phyloP scores from a whole-genome alignment of 2,797 vertebrate species.

The Syngnathus rostellatus region DNA sequence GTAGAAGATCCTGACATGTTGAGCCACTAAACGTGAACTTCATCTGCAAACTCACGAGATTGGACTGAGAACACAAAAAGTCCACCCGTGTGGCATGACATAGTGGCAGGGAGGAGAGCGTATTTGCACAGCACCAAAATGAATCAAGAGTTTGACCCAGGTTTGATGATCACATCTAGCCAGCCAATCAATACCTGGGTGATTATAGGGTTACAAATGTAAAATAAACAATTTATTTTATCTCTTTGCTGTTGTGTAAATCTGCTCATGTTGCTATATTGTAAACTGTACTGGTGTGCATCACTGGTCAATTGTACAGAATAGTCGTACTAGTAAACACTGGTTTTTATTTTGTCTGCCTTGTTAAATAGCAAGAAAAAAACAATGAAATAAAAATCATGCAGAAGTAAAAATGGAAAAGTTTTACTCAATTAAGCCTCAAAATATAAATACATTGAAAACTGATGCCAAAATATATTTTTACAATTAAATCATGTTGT shows the following conservation, averaged over 20 bases:
- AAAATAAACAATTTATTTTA: conserved; percentile 56
- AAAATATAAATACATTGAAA: background rate
- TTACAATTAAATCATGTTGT: background rate
- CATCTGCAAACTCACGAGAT: conserved; percentile 39
- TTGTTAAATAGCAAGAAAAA: conserved; percentile 56
- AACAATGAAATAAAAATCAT: conserved; percentile 52
- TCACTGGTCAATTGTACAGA: conserved; percentile 66
- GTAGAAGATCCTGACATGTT: conserved; percentile 17
- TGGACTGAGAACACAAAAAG: conserved; percentile 35
- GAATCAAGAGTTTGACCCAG: conserved; percentile 31
- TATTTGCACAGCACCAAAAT: conserved; percentile 63
- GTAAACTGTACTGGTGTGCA: conserved; percentile 63
- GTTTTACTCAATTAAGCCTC: background rate
- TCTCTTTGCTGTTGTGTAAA: conserved; percentile 59
- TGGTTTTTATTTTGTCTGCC: conserved; percentile 71
- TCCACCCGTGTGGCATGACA: conserved; percentile 32
- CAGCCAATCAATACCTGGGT: conserved; percentile 38
- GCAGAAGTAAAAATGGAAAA: background rate
- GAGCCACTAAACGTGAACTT: conserved; percentile 42
- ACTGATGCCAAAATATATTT: background rate
- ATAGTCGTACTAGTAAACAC: conserved; percentile 62
- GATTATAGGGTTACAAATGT: conserved; percentile 33
- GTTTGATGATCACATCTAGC: conserved; percentile 41
- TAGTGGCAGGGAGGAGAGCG: conserved; percentile 52
- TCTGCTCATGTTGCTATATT: conserved; percentile 65